Conservation (phyloP, 2,888 invertebrate species). For the Artemia sinica region DNA sequence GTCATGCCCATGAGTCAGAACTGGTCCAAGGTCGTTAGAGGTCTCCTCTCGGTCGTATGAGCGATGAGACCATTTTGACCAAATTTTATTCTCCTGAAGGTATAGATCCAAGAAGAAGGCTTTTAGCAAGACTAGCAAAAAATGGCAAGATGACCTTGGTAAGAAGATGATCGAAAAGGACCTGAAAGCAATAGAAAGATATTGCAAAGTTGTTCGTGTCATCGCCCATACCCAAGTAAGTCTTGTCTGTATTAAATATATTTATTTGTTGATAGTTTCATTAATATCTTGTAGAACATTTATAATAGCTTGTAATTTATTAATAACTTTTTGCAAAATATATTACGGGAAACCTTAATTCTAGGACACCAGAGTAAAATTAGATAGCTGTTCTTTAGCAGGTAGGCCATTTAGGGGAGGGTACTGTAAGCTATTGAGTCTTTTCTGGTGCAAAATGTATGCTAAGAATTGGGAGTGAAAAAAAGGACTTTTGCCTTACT, state of each 20-base stretch:
- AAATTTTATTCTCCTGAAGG: constrained; percentile 41
- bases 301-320: no score
- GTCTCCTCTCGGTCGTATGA: constrained; percentile 25
- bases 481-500: no score
- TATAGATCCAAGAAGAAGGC: constrained; percentile 99
- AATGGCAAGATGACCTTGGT: constrained; percentile 94
- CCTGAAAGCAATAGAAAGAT: constrained; percentile 90
- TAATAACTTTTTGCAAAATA: no score
- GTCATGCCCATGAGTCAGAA: neutral
- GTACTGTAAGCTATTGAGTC: no score
- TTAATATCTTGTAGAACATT: no score
- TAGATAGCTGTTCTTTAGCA: no score
- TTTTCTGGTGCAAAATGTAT: no score
- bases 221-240: constrained; percentile 92
- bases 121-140: constrained; percentile 91
- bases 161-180: constrained; percentile 92
- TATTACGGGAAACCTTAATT: no score
- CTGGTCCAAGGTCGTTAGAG: neutral
- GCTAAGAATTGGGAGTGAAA: no score
- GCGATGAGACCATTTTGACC: constrained; percentile 24
- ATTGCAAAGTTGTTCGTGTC: constrained; percentile 88
- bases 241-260: constrained; percentile 20
- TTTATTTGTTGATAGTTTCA: no score
- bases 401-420: no score
- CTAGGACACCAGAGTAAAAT: no score